These are phyloP conservation scores for Metopolophium dirhodum DNA, from an alignment of 1,140 invertebrate species.

Conservation along the genomic window DNA sequence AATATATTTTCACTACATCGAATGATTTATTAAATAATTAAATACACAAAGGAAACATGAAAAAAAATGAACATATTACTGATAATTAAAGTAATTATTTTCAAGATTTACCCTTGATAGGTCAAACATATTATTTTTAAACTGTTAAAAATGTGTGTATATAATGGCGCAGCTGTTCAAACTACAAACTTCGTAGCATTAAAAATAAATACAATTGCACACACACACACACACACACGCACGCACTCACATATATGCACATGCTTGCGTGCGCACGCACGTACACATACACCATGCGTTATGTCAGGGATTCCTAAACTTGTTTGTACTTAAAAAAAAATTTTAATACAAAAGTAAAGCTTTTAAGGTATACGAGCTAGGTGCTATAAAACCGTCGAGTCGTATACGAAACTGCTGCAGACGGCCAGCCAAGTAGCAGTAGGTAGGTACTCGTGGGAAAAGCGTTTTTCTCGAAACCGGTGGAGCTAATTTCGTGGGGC, in stretches of 20 bases:
- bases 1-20: too few species aligned
- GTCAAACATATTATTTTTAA: slow-evolving; percentile 47
- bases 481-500: not conserved
- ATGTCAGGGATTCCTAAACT: slow-evolving; percentile 1
- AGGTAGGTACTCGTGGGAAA: not conserved
- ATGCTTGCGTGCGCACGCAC: not conserved
- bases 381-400: not conserved
- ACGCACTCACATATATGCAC: too few species aligned
- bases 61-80: not conserved
- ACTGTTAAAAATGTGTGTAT: slow-evolving; percentile 38
- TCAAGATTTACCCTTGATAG: slow-evolving; percentile 46
- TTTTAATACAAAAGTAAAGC: not conserved
- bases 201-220: slow-evolving; percentile 46
- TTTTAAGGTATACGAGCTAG: not conserved
- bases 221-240: not conserved
- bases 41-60: not conserved
- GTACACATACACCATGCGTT: not conserved
- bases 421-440: not conserved
- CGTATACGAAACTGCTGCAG: not conserved
- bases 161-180: slow-evolving; percentile 34
- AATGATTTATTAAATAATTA: slow-evolving; percentile 34
- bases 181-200: slow-evolving; percentile 35
- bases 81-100: slow-evolving; percentile 41
- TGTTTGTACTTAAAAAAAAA: not conserved
- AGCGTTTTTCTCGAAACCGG: not conserved